These are phyloP conservation scores for Drosophila kanapiae DNA, from an alignment of 1,140 invertebrate genomes.

Conservation along the genomic window DNA sequence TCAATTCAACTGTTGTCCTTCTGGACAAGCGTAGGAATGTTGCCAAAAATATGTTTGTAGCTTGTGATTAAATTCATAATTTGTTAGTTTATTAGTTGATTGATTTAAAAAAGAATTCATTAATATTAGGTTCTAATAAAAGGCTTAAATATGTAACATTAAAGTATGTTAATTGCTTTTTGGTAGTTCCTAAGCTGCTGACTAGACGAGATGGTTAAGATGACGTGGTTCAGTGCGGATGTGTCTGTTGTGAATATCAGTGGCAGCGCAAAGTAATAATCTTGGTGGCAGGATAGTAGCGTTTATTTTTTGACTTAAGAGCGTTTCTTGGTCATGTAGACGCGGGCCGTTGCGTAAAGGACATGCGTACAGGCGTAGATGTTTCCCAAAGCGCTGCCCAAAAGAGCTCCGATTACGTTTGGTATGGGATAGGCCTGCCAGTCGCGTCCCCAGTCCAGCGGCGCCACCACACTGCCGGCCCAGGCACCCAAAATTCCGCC, in stretches of 20 bases:
- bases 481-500: conserved; percentile 90
- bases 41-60: conserved; percentile 17
- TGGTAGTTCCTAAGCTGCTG: conserved; percentile 71
- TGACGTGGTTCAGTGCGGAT: conserved; percentile 49
- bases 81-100: conserved; percentile 76
- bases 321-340: conserved; percentile 81
- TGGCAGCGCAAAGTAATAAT: conserved; percentile 67
- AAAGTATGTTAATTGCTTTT: conserved; percentile 78
- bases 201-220: conserved; percentile 58
- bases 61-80: conserved; percentile 48
- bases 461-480: conserved; percentile 92
- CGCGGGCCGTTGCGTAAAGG: conserved; percentile 73
- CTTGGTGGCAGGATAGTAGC: conserved; percentile 71
- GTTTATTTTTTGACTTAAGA: conserved; percentile 50
- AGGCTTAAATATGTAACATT: conserved; percentile 77
- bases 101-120: conserved; percentile 71
- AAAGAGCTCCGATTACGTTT: conserved; percentile 88
- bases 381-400: conserved; percentile 87
- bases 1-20: no score
- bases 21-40: neutral
- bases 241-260: conserved; percentile 25
- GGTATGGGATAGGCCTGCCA: conserved; percentile 92
- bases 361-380: conserved; percentile 81
- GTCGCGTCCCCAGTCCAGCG: conserved; percentile 93
- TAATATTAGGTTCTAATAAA: conserved; percentile 69